These are phyloP conservation scores for Drosophila nigritarsus DNA, from an alignment of 2,888 invertebrate genomes.

Conservation along the genomic window DNA sequence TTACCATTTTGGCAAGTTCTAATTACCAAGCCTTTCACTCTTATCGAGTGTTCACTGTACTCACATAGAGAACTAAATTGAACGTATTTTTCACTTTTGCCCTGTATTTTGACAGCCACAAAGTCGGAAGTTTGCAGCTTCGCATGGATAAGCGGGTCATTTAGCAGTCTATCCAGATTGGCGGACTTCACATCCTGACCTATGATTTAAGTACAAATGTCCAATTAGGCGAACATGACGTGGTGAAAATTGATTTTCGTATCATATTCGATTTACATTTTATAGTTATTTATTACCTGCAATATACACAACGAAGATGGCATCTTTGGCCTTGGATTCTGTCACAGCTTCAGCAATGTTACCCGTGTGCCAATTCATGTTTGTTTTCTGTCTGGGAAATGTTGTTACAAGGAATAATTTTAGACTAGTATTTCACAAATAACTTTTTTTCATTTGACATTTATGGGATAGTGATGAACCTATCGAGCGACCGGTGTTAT, in stretches of 20 bases:
- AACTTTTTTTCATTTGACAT: slow-evolving; percentile 42
- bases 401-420: slow-evolving; percentile 51
- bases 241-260: slow-evolving; percentile 39
- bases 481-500: slow-evolving; percentile 17
- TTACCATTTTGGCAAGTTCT: neutral
- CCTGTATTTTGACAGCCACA: slow-evolving; percentile 91
- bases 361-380: slow-evolving; percentile 95
- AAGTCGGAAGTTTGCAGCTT: slow-evolving; percentile 88
- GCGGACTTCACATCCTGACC: slow-evolving; percentile 91
- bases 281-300: slow-evolving; percentile 67
- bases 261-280: neutral
- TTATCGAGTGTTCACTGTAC: slow-evolving; percentile 17
- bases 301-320: slow-evolving; percentile 91
- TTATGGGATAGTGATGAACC: slow-evolving; percentile 45
- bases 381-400: slow-evolving; percentile 30
- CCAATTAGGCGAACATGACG: slow-evolving; percentile 51
- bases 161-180: slow-evolving; percentile 88
- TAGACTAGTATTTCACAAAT: slow-evolving; percentile 31
- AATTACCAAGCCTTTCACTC: neutral
- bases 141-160: slow-evolving; percentile 87
- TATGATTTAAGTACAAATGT: slow-evolving; percentile 77
- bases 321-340: slow-evolving; percentile 90
- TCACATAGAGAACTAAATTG: slow-evolving; percentile 86
- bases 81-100: slow-evolving; percentile 90
- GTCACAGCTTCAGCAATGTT: slow-evolving; percentile 93